These are phyloP conservation scores for Drosophila pruinosa DNA, from an alignment of 1,140 invertebrate species.

Conservation along the genomic window DNA sequence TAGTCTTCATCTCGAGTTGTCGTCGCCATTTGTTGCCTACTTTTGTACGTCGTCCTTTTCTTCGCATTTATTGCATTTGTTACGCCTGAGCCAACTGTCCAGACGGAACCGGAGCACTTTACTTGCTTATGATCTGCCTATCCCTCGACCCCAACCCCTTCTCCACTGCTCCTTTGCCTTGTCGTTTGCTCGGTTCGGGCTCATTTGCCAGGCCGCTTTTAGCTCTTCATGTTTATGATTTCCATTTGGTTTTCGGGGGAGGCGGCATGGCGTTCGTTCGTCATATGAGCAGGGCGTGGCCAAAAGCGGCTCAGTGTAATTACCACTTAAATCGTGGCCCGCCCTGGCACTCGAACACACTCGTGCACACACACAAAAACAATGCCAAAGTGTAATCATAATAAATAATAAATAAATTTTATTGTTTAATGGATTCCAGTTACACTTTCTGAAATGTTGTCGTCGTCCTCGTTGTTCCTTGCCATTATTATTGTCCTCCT, in stretches of 20 bases:
- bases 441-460: slow-evolving; percentile 62
- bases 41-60: slow-evolving; percentile 46
- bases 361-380: slow-evolving; percentile 52
- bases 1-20: slow-evolving; percentile 36
- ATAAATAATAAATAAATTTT: slow-evolving; percentile 82
- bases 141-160: background rate
- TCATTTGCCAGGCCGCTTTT: slow-evolving; percentile 71
- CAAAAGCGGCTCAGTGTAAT: slow-evolving; percentile 58
- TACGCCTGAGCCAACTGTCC: slow-evolving; percentile 57
- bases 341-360: background rate
- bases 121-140: slow-evolving; percentile 69
- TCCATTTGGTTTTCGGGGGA: slow-evolving; percentile 47
- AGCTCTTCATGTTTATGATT: slow-evolving; percentile 78
- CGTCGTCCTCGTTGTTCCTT: slow-evolving; percentile 4
- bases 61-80: slow-evolving; percentile 79
- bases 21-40: slow-evolving; percentile 70
- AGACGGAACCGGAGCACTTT: slow-evolving; percentile 55
- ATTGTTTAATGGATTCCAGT: slow-evolving; percentile 81
- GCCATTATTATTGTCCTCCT: slow-evolving; percentile 14
- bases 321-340: slow-evolving; percentile 66
- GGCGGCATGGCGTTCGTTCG: slow-evolving; percentile 1
- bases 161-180: background rate
- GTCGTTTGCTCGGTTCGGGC: slow-evolving; percentile 36
- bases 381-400: slow-evolving; percentile 75
- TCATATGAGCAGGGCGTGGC: slow-evolving; percentile 60